phyloP scores from a whole-genome alignment of 2,113 vertebrate genomes.

The Alethe diademata region DNA sequence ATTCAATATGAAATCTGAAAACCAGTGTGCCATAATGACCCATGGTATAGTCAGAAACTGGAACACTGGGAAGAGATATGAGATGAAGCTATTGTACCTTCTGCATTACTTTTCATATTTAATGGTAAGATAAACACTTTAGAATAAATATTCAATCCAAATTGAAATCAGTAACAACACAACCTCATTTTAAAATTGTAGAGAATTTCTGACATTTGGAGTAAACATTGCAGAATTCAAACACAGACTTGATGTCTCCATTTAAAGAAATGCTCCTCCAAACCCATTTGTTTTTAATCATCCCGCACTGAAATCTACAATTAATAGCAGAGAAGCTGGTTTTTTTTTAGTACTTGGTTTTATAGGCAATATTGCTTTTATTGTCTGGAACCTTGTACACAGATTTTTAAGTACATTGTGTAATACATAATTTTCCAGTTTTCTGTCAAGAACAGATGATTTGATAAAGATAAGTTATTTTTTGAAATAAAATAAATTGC shows the following conservation, averaged over 20 bases:
- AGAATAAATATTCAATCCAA: neutral
- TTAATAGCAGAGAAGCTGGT: neutral
- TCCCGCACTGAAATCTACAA: neutral
- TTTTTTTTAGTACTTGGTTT: neutral
- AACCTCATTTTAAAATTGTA: neutral
- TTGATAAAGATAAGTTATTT: neutral
- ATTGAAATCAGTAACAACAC: neutral
- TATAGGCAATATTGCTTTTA: neutral
- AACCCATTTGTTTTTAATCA: slow-evolving; percentile 15
- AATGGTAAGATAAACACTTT: neutral
- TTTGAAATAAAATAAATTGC: neutral
- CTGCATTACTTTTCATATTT: neutral
- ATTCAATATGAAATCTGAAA: neutral
- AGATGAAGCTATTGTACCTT: neutral
- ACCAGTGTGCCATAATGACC: neutral
- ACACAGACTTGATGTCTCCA: slow-evolving; percentile 2
- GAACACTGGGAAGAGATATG: neutral
- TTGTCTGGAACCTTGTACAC: neutral
- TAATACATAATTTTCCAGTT: neutral
- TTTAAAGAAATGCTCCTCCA: neutral
- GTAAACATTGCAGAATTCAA: neutral
- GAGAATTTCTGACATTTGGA: neutral
- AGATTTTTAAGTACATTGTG: neutral
- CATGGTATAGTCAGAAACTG: neutral
- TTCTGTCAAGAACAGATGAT: neutral